Percentiles rank a stretch among this genome's conserved stretches.
These are phyloP conservation scores for Scolopax bukidnonensis DNA, from an alignment of 2,797 vertebrate genomes.

Conservation along the genomic window DNA sequence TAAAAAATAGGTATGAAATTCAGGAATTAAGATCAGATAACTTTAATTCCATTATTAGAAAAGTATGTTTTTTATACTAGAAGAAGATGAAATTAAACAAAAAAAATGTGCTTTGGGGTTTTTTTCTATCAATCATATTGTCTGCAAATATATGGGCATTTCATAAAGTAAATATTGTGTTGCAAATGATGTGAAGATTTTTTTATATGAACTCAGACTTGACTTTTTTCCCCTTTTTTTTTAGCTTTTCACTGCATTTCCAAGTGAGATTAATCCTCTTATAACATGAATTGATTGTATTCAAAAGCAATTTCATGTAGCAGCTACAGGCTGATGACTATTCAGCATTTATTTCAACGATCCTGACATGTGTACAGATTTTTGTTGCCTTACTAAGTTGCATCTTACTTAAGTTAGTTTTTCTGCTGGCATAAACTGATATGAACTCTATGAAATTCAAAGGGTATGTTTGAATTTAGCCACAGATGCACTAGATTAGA, in stretches of 20 bases:
- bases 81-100: background rate
- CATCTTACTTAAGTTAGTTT: background rate
- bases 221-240: fast-evolving
- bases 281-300: background rate
- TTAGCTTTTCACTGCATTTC: background rate
- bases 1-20: background rate
- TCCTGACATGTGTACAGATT: background rate
- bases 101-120: fast-evolving
- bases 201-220: background rate
- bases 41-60: background rate
- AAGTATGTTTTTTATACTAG: background rate
- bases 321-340: background rate
- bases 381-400: background rate
- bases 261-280: background rate
- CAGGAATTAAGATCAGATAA: background rate
- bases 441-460: background rate
- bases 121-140: background rate
- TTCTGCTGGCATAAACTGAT: background rate
- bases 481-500: background rate
- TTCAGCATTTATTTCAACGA: background rate
- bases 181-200: background rate
- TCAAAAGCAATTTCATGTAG: background rate
- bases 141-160: background rate
- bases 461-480: background rate
- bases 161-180: background rate